A percentile compares a stretch with the other conserved stretches of the same genome.
These are phyloP conservation scores for Volucella zonaria DNA, from an alignment of 2,888 invertebrate species.

Conservation along the genomic window DNA sequence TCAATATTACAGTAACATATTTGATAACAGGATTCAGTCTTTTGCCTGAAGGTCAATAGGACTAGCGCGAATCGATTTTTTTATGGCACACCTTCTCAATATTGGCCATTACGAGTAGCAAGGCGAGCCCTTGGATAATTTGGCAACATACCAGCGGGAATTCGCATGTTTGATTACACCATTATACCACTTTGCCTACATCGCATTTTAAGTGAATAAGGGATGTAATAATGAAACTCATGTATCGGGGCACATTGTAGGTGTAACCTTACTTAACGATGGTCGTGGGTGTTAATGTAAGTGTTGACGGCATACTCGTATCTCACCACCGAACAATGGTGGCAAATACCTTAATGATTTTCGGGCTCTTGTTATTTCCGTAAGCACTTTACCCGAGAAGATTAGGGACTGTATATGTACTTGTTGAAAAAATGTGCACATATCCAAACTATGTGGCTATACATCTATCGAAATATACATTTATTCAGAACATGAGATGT, in stretches of 20 bases:
- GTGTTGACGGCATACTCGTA: neutral
- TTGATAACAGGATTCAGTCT: too few relatives aligned
- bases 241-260: neutral
- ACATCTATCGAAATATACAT: too few relatives aligned
- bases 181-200: neutral
- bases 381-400: conserved; percentile 1
- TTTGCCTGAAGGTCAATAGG: conserved; percentile 1
- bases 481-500: too few relatives aligned
- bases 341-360: conserved; percentile 1
- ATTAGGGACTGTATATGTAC: neutral
- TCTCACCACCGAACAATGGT: neutral
- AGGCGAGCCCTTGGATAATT: neutral
- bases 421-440: too few relatives aligned
- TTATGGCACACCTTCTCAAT: conserved; percentile 5
- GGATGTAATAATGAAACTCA: too few relatives aligned
- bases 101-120: neutral
- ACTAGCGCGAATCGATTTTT: neutral
- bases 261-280: neutral
- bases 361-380: neutral
- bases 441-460: too few relatives aligned
- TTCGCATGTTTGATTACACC: conserved; percentile 2
- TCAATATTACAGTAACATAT: too few relatives aligned
- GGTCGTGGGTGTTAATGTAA: neutral
- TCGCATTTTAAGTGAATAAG: neutral
- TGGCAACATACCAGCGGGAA: neutral